These are phyloP conservation scores for Pseudobourletiella spinata DNA, from an alignment of 1,140 invertebrate genomes.

Conservation along the genomic window DNA sequence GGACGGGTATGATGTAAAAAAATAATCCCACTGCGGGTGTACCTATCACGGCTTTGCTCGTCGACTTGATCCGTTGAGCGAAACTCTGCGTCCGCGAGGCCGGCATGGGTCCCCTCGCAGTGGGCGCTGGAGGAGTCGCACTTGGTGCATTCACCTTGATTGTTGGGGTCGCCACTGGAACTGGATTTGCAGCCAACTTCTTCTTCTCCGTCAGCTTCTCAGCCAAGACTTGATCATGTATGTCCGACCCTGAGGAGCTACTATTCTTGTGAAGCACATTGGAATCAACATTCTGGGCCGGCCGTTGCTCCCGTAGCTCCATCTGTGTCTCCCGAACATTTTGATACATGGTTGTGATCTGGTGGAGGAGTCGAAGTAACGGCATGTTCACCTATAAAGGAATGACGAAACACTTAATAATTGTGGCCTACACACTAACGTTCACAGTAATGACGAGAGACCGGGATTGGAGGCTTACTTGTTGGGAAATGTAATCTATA, in stretches of 20 bases:
- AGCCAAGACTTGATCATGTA: conserved; percentile 8
- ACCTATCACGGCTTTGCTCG: conserved; percentile 65
- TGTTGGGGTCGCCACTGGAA: not conserved
- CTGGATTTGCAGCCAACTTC: not conserved
- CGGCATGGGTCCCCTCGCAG: conserved; percentile 32
- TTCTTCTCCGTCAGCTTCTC: not conserved
- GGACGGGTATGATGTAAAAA: too few relatives aligned
- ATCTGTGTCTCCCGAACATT: conserved; percentile 91
- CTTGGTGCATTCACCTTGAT: not conserved
- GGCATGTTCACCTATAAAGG: conserved; percentile 80
- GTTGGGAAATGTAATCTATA: conserved; percentile 77
- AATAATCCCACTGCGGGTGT: conserved; percentile 39
- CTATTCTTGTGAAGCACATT: conserved; percentile 35
- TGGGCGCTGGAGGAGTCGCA: conserved; percentile 50
- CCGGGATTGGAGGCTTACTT: too few relatives aligned
- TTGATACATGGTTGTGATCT: conserved; percentile 95
- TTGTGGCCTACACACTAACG: too few relatives aligned
- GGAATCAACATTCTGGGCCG: conserved; percentile 49
- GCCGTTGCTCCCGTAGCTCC: conserved; percentile 61
- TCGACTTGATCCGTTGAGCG: conserved; percentile 71
- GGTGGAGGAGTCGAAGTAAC: conserved; percentile 79
- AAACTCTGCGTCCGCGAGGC: conserved; percentile 68
- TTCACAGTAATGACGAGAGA: too few relatives aligned
- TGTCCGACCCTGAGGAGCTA: conserved; percentile 26
- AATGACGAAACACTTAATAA: too few relatives aligned